phyloP scores from a whole-genome alignment of 2,888 invertebrate genomes.

The Cenopis cana region DNA sequence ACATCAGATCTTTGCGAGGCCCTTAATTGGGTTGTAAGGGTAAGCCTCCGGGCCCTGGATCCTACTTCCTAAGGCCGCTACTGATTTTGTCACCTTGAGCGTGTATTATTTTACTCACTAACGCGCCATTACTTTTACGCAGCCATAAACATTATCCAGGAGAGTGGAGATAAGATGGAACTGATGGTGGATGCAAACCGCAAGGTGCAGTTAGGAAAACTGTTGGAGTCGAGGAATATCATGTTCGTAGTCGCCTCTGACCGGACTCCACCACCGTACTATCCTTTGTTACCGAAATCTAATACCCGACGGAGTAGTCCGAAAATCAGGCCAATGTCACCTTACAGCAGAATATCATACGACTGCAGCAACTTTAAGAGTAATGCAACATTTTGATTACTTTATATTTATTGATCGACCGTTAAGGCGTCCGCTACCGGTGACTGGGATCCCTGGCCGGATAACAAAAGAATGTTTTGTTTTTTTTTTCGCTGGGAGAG shows the following conservation, averaged over 20 bases:
- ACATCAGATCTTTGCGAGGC: too few species aligned
- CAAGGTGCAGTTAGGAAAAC: slow-evolving; percentile 64
- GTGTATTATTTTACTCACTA: too few species aligned
- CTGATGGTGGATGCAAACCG: slow-evolving; percentile 69
- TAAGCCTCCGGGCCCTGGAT: too few species aligned
- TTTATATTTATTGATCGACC: too few species aligned
- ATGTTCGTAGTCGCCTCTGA: slow-evolving; percentile 60
- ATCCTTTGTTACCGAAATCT: background rate
- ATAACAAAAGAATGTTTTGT: too few species aligned
- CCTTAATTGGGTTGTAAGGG: too few species aligned
- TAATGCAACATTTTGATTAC: slow-evolving; percentile 10
- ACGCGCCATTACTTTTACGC: slow-evolving; percentile 44
- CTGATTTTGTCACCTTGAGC: too few species aligned
- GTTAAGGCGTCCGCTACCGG: too few species aligned
- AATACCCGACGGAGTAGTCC: slow-evolving; percentile 51
- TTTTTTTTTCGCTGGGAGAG: too few species aligned
- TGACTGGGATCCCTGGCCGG: too few species aligned
- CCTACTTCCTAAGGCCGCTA: too few species aligned
- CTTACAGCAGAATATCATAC: slow-evolving; percentile 31
- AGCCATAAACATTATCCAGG: slow-evolving; percentile 75
- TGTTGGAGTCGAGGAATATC: slow-evolving; percentile 69
- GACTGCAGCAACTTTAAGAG: slow-evolving; percentile 24
- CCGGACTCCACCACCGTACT: slow-evolving; percentile 42
- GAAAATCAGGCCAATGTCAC: background rate
- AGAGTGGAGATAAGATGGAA: slow-evolving; percentile 58